Conservation (phyloP, 1,140 invertebrate species). For the Drepana arcuata region DNA sequence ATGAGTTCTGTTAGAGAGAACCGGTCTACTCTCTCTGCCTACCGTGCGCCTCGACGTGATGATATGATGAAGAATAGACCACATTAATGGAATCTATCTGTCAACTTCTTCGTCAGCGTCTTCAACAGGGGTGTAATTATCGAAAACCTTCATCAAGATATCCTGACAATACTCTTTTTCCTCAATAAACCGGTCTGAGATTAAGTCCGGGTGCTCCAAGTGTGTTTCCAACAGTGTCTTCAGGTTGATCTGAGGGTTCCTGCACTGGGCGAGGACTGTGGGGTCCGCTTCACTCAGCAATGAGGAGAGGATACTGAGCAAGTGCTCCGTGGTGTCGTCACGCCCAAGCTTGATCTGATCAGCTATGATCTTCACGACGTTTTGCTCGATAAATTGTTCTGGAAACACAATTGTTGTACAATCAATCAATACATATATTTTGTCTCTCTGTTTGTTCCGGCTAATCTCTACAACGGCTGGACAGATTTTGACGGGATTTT, state of each 20-base stretch:
- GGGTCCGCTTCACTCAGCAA: conserved; percentile 22
- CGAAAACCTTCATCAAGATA: conserved; percentile 23
- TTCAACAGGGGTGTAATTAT: conserved; percentile 12
- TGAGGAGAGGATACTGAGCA: conserved; percentile 24
- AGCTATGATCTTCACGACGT: conserved; percentile 26
- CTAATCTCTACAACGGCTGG: too few relatives aligned
- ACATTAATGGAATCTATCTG: conserved; percentile 34
- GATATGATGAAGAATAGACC: too few relatives aligned
- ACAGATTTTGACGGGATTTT: background rate
- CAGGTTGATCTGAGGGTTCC: conserved; percentile 25
- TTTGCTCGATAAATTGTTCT: conserved; percentile 39
- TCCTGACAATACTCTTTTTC: conserved; percentile 38
- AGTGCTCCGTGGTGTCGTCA: conserved; percentile 30
- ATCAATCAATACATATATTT: too few relatives aligned
- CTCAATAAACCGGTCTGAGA: conserved; percentile 24
- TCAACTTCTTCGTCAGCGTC: conserved; percentile 21
- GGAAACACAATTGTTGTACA: conserved; percentile 12
- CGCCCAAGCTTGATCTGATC: conserved; percentile 21
- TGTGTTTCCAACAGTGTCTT: conserved; percentile 29
- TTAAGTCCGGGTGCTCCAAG: conserved; percentile 22
- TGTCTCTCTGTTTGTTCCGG: too few relatives aligned
- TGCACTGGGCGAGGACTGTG: conserved; percentile 21
- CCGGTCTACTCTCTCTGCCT: too few relatives aligned
- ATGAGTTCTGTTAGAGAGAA: too few relatives aligned
- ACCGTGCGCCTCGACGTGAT: too few relatives aligned